phyloP scores from a whole-genome alignment of 1,140 invertebrate genomes.

The Drosophila lacertosa region DNA sequence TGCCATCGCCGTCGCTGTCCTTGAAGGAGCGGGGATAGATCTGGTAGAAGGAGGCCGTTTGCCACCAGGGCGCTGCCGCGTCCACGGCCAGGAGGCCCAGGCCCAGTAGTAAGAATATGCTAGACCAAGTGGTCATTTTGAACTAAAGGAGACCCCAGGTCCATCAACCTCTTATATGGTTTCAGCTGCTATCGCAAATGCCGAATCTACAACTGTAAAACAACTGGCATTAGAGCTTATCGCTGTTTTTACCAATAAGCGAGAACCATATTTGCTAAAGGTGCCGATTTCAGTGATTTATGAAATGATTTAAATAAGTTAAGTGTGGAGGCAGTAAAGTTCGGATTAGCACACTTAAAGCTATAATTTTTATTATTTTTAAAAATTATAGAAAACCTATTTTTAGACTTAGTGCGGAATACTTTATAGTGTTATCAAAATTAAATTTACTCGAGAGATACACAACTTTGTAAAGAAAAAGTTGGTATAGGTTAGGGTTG shows the following conservation, averaged over 20 bases:
- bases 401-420: too few species aligned
- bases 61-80: conserved; percentile 87
- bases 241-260: conserved; percentile 21
- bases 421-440: neutral
- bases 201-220: conserved; percentile 51
- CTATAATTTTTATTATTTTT: neutral
- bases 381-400: neutral
- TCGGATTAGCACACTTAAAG: neutral
- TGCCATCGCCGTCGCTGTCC: conserved; percentile 88
- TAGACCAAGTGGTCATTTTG: conserved; percentile 56
- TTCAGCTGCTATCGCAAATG: conserved; percentile 14
- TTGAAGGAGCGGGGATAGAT: conserved; percentile 89
- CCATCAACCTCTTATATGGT: conserved; percentile 56
- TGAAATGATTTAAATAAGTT: conserved; percentile 9
- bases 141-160: conserved; percentile 37
- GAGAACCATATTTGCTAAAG: neutral
- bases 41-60: conserved; percentile 88
- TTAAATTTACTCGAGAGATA: neutral
- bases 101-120: conserved; percentile 49
- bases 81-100: conserved; percentile 55
- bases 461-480: neutral
- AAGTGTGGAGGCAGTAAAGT: neutral
- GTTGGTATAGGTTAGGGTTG: neutral
- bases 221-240: conserved; percentile 53
- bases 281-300: conserved; percentile 14